Base-by-base conservation (phyloP, 35 echinoderm and acorn worm species). In the Patiria miniata region DNA sequence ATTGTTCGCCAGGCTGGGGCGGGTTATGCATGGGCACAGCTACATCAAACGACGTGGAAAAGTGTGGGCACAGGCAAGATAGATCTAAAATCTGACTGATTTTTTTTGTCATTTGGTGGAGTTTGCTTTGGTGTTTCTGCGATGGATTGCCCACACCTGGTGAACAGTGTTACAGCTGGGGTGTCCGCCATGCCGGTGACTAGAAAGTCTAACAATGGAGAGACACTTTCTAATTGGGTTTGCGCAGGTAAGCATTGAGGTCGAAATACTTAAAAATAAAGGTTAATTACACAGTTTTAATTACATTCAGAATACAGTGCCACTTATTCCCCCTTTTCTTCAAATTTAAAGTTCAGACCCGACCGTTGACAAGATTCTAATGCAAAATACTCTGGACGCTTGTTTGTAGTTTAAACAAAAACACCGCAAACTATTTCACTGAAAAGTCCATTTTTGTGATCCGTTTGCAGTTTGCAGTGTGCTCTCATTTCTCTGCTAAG, bases 61-160 rank as follows among this genome's bases (percentile, higher is more conserved):
- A 14, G 65, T 73, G 8, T 68, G n/a, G 21, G 21, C n/a, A 23
- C 9, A 32, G 22, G 65, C 34, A 34, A 19, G 61, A 32, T 3
- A 73, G 26, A 15, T 23, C 57, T 18, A 34, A 34, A 26, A 73
- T 73, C 29, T 22, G 65, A 26, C 26, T 73, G 34, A 26, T 12
- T 73, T 73, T 26, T 32, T 34, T 34, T 26, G 65, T 30, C 29
- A 73, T 36, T 34, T 73, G 23, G 61, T 69, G 37, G 42, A 16
- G 8, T 8, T 51, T 80, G 1, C 39, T 22, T 80, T 80, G 78
- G 37, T 8, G 7, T n/a, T 51, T 42, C 17, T 4, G 29, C 40
- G 22, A 91, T 91, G 89, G 89, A 91, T 76, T 91, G 89, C 85
- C 89, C 89, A 22, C 89, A 91, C 78, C 73, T 91, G 82, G 34